Evolutionary conservation across 2,113 vertebrate species (phyloP).

Genomic region (Oreochromis niloticus): DNA sequence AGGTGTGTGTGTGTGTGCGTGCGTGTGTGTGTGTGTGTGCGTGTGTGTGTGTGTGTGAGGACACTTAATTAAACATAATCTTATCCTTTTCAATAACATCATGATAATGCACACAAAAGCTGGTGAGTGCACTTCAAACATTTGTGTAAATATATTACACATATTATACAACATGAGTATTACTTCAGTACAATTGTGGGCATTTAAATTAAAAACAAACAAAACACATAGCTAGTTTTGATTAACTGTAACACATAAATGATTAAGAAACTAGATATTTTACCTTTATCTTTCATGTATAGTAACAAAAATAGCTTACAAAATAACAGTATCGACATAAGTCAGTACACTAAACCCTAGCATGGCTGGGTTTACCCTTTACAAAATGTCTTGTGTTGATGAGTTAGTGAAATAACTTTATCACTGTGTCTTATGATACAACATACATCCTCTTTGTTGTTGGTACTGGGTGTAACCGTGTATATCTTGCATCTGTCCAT

Average conservation of each 20-base stretch:
- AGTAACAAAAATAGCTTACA: no score
- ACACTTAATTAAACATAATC: neutral
- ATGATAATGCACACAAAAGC: neutral
- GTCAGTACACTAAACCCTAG: neutral
- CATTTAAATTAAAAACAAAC: neutral
- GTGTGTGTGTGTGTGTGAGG: neutral
- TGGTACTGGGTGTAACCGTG: neutral
- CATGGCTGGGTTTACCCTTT: neutral
- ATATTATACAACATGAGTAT: neutral
- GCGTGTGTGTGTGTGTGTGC: no score
- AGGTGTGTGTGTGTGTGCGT: neutral
- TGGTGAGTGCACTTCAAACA: neutral
- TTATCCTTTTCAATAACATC: neutral
- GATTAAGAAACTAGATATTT: no score
- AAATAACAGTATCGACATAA: neutral
- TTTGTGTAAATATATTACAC: neutral
- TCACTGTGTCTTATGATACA: neutral
- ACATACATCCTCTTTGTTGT: neutral
- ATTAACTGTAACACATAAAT: no score
- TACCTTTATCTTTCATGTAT: no score
- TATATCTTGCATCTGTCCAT: neutral
- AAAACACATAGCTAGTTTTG: neutral
- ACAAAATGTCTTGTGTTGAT: neutral
- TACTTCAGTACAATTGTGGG: neutral
- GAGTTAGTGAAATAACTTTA: neutral